Conservation (phyloP, 2,797 vertebrate species). For the Crenichthys baileyi region DNA sequence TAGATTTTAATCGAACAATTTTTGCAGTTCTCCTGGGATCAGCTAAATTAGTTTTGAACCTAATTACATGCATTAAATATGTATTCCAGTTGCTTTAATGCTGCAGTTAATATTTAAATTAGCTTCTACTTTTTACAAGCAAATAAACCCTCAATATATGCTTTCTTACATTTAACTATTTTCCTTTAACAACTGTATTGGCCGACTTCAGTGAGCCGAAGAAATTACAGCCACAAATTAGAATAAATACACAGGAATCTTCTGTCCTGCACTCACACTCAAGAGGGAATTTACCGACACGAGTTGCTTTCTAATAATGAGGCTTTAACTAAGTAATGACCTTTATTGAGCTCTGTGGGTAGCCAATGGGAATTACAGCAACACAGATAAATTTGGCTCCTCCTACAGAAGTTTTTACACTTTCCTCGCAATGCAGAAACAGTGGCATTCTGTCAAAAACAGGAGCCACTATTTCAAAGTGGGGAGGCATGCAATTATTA, state of each 20-base stretch:
- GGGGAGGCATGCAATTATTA: slow-evolving; percentile 2
- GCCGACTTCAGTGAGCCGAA: slow-evolving; percentile 18
- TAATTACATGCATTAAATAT: slow-evolving; percentile 30
- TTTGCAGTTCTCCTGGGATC: slow-evolving; percentile 12
- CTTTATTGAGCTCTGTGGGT: slow-evolving; percentile 45
- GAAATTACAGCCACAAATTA: slow-evolving; percentile 6
- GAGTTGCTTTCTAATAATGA: slow-evolving; percentile 43
- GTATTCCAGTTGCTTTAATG: slow-evolving; percentile 10
- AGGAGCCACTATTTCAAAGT: slow-evolving; percentile 25
- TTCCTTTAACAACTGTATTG: slow-evolving; percentile 7
- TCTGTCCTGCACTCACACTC: slow-evolving; percentile 16
- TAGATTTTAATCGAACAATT: slow-evolving; percentile 26
- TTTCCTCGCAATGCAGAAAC: not conserved
- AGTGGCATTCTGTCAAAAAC: slow-evolving; percentile 21
- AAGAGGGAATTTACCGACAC: slow-evolving; percentile 35
- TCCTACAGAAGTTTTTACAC: slow-evolving; percentile 14
- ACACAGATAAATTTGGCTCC: slow-evolving; percentile 22
- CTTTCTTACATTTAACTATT: not conserved
- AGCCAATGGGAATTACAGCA: slow-evolving; percentile 29
- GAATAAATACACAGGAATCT: slow-evolving; percentile 4
- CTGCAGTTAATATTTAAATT: slow-evolving; percentile 28
- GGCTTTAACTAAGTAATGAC: slow-evolving; percentile 48
- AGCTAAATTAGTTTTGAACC: slow-evolving; percentile 23
- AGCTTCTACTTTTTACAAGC: not conserved
- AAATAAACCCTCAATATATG: slow-evolving; percentile 1